phyloP scores from a whole-genome alignment of 2,797 vertebrate species.

The Betta splendens region DNA sequence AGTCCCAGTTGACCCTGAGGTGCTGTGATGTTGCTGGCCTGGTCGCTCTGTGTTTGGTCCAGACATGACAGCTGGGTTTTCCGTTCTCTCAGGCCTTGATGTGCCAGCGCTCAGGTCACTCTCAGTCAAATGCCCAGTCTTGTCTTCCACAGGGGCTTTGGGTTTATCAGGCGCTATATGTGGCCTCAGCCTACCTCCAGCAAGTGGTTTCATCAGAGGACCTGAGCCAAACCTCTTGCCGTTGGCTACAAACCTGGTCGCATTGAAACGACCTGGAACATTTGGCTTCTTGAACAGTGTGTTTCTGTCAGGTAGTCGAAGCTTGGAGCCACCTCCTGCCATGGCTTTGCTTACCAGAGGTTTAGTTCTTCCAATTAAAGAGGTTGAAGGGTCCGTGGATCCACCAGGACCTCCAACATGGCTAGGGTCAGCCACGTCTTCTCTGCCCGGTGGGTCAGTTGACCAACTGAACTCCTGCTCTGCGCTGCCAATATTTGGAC shows the following conservation, averaged over 20 bases:
- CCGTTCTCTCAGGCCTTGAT: constrained; percentile 10
- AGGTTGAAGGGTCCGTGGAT: constrained; percentile 9
- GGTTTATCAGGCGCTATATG: constrained; percentile 3
- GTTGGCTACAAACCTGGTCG: constrained; percentile 45
- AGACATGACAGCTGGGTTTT: constrained; percentile 13
- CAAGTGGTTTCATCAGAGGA: constrained; percentile 40
- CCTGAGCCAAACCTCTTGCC: constrained; percentile 17
- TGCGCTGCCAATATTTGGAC: constrained; percentile 10
- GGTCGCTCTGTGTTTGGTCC: constrained; percentile 31
- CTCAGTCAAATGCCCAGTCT: constrained; percentile 6
- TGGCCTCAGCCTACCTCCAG: constrained; percentile 18
- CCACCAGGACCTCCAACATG: not conserved
- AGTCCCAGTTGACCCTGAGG: constrained; percentile 24
- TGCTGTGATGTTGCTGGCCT: constrained; percentile 26
- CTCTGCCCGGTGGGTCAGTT: constrained; percentile 9
- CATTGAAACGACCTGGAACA: constrained; percentile 41
- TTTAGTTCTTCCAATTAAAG: constrained; percentile 31
- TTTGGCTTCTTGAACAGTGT: constrained; percentile 41
- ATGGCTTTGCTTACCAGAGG: constrained; percentile 30
- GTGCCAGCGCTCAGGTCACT: constrained; percentile 13
- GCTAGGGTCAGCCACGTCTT: constrained; percentile 5
- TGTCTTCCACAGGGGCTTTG: constrained; percentile 28
- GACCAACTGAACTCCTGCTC: constrained; percentile 12
- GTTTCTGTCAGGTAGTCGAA: constrained; percentile 28
- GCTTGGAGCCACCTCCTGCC: constrained; percentile 24